A percentile compares a stretch with the other conserved stretches of the same genome.
Evolutionary conservation across 2,888 invertebrate genomes (phyloP).

Genomic region (Deroplatys truncata): DNA sequence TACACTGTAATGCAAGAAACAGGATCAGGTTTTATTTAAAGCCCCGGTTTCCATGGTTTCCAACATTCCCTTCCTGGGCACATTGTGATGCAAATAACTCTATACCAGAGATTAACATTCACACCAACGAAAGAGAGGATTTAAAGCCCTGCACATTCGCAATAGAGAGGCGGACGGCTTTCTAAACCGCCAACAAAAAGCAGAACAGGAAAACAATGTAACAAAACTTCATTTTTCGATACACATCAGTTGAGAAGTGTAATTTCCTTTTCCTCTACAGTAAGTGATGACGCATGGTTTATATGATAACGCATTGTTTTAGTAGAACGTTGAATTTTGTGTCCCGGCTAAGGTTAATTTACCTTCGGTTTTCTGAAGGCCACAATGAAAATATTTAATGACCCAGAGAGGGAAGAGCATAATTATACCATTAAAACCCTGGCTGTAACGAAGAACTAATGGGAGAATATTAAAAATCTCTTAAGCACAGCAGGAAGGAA

Average conservation of each 20-base stretch:
- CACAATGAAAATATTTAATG: neutral
- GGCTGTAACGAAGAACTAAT: neutral
- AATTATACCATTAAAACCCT: neutral
- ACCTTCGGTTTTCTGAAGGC: neutral
- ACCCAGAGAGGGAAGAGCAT: neutral
- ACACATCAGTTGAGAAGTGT: neutral
- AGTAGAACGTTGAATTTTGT: neutral
- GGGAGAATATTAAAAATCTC: neutral
- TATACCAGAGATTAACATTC: neutral
- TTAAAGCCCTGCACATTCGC: neutral
- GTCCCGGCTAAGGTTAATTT: neutral
- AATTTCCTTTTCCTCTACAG: neutral
- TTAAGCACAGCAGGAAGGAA: neutral
- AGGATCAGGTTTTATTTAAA: neutral
- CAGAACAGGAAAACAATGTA: neutral
- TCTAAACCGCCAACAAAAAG: neutral
- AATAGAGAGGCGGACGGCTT: neutral
- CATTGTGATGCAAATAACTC: neutral
- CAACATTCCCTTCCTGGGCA: neutral
- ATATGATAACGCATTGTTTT: neutral
- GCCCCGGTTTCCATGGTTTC: neutral
- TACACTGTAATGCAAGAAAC: neutral
- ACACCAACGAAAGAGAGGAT: neutral
- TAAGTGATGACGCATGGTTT: neutral
- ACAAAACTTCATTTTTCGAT: neutral